Percentiles rank a stretch among this genome's conserved stretches.
Conservation (phyloP, 2,113 vertebrate genomes). For the Setophaga kirtlandii region DNA sequence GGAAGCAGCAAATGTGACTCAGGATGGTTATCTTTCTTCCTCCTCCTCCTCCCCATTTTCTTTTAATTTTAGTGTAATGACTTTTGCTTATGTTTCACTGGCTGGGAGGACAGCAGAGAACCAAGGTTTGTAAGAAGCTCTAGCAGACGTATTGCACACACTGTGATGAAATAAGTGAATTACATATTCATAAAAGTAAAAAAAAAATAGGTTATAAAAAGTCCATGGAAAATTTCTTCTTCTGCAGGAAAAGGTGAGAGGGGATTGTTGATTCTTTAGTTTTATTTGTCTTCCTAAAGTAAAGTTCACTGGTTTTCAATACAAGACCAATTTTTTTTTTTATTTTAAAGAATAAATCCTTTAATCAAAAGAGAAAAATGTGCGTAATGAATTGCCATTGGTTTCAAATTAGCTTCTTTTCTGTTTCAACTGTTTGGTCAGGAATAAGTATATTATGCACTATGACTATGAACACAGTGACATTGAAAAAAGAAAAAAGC, state of each 20-base stretch:
- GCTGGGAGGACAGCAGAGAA: neutral
- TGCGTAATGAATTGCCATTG: accelerated
- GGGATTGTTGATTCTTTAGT: neutral
- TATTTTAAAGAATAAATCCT: neutral
- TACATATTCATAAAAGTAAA: neutral
- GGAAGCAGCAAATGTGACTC: neutral
- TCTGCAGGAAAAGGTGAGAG: neutral
- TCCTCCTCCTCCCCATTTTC: neutral
- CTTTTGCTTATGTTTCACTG: neutral
- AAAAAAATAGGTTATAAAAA: neutral
- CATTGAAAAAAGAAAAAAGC: neutral
- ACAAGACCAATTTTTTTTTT: neutral
- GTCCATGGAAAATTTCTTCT: neutral
- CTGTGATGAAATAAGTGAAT: neutral
- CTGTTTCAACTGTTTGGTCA: neutral
- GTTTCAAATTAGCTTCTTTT: neutral
- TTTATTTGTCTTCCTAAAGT: neutral
- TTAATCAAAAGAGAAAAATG: neutral
- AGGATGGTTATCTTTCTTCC: neutral
- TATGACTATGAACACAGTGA: neutral
- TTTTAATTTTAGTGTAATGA: neutral
- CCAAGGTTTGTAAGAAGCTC: neutral
- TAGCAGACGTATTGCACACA: accelerated
- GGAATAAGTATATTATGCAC: neutral
- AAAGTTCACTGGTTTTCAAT: neutral